Evolutionary conservation across 2,888 invertebrate species (phyloP).

Genomic region (Polyommatus iphigenia): DNA sequence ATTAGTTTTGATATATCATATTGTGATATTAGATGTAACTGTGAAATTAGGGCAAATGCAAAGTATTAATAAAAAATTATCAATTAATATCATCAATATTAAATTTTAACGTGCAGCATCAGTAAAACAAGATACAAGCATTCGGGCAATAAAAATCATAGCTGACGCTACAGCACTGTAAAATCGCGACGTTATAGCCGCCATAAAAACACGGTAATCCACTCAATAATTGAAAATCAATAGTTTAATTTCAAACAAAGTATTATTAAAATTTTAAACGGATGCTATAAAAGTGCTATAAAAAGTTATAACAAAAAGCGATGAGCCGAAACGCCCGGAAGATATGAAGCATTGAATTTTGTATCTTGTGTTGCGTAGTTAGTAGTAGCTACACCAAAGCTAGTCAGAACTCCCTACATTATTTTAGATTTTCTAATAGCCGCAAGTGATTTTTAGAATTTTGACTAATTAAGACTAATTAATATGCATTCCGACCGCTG

Average conservation of each 20-base stretch:
- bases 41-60: too few relatives aligned
- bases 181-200: neutral
- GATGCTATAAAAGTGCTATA: neutral
- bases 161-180: neutral
- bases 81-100: too few relatives aligned
- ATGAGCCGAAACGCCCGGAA: neutral
- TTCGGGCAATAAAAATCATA: conserved; percentile 6
- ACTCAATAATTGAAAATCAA: conserved; percentile 19
- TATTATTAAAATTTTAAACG: conserved; percentile 19
- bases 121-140: neutral
- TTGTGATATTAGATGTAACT: too few relatives aligned
- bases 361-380: neutral
- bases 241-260: conserved; percentile 22
- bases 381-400: neutral
- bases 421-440: too few relatives aligned
- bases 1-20: too few relatives aligned
- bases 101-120: neutral
- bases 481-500: too few relatives aligned
- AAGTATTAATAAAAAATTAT: too few relatives aligned
- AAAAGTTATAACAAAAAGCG: neutral
- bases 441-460: too few relatives aligned
- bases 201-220: conserved; percentile 16
- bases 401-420: too few relatives aligned
- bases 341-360: neutral
- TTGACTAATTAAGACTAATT: too few relatives aligned